phyloP scores from a whole-genome alignment of 2,113 vertebrate genomes.

The Rhodinocichla rosea region DNA sequence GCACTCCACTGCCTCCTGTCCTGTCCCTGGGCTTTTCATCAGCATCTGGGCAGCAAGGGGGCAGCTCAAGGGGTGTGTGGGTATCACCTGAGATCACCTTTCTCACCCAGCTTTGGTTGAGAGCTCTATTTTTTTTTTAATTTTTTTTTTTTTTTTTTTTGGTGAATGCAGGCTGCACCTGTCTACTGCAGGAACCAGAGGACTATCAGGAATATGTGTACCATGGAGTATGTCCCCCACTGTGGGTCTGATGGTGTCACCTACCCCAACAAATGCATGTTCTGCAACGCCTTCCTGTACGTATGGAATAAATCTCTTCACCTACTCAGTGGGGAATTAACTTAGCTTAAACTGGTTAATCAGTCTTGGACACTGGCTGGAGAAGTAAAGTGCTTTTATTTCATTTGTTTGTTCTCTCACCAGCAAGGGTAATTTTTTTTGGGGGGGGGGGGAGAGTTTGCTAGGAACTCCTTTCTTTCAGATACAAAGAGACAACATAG shows the following conservation, averaged over 20 bases:
- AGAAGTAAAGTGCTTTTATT: neutral
- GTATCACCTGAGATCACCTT: neutral
- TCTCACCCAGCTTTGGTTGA: neutral
- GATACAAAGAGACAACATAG: neutral
- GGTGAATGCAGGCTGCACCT: neutral
- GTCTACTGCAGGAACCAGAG: rapidly evolving
- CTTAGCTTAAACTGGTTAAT: neutral
- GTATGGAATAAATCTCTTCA: neutral
- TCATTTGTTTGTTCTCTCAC: neutral
- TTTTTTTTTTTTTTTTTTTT: neutral
- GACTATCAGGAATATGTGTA: rapidly evolving
- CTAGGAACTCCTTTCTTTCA: neutral
- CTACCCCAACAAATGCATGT: neutral
- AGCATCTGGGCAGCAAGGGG: neutral
- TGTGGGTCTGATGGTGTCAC: neutral
- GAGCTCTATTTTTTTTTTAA: neutral
- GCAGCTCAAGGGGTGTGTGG: neutral
- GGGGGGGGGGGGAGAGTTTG: neutral
- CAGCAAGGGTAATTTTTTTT: neutral
- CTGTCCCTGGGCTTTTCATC: neutral
- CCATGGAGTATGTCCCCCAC: neutral
- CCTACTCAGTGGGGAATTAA: neutral
- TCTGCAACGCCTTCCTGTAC: neutral
- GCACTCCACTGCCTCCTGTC: neutral
- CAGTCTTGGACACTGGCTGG: neutral